Percentiles rank a stretch among this genome's conserved stretches.
phyloP scores from a whole-genome alignment of 2,888 invertebrate species.

The Sphinx pinastri region DNA sequence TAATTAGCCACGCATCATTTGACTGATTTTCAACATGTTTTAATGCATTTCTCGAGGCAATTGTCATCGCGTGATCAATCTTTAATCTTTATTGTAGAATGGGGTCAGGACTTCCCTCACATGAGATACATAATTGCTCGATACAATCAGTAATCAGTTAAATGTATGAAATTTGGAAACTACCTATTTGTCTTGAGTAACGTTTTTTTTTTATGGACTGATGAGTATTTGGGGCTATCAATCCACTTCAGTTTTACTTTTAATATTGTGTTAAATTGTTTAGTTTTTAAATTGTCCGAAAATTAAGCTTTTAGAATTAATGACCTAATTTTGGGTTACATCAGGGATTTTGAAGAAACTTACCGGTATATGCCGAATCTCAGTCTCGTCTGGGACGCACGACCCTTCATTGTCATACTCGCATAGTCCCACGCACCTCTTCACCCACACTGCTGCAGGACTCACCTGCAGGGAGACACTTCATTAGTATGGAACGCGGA shows the following conservation, averaged over 20 bases:
- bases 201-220: no score
- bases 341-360: constrained; percentile 39
- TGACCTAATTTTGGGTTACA: neutral
- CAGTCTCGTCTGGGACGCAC: constrained; percentile 62
- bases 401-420: constrained; percentile 62
- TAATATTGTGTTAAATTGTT: no score
- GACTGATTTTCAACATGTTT: neutral
- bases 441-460: constrained; percentile 75
- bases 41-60: neutral
- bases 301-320: no score
- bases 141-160: no score
- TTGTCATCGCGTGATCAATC: neutral
- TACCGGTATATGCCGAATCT: constrained; percentile 67
- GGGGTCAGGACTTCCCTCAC: constrained; percentile 6
- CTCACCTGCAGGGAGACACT: constrained; percentile 57
- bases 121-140: no score
- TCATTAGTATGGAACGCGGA: constrained; percentile 8
- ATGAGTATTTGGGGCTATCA: no score
- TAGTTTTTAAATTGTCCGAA: no score
- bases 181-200: no score
- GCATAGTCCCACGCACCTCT: constrained; percentile 74
- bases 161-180: no score
- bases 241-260: no score
- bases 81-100: neutral
- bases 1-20: neutral